phyloP scores from a whole-genome alignment of 2,797 vertebrate species.

The Neopelma chrysocephalum region DNA sequence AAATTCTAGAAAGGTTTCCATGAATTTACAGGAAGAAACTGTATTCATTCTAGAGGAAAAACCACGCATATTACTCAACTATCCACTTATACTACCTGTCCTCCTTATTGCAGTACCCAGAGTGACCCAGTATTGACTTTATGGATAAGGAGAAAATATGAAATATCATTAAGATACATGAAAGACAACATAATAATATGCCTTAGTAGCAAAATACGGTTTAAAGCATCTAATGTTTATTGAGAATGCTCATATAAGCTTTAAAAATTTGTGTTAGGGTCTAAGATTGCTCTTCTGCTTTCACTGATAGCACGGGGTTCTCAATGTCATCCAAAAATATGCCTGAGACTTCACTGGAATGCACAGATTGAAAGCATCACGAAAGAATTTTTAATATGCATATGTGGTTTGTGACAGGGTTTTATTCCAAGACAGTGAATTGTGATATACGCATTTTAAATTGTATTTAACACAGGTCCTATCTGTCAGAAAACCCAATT shows the following conservation, averaged over 20 bases:
- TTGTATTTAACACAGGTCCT: not conserved
- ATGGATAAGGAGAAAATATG: not conserved
- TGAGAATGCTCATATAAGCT: not conserved
- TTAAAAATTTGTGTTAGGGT: not conserved
- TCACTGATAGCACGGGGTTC: not conserved
- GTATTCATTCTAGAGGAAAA: not conserved
- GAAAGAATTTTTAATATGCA: not conserved
- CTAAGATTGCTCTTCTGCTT: not conserved
- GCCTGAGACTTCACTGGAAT: not conserved
- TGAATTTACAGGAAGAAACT: not conserved
- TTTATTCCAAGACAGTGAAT: not conserved
- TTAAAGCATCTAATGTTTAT: not conserved
- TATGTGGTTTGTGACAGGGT: not conserved
- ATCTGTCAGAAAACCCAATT: not conserved
- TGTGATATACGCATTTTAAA: not conserved
- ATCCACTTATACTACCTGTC: not conserved
- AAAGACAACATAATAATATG: not conserved
- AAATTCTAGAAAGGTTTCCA: not conserved
- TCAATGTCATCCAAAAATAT: not conserved
- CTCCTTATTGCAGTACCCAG: not conserved
- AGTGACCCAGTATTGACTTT: not conserved
- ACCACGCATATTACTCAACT: rapidly evolving
- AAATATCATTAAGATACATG: not conserved
- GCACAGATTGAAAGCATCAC: not conserved
- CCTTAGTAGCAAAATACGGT: not conserved